Conservation (phyloP, 2,113 vertebrate species). For the Caracal caracal region DNA sequence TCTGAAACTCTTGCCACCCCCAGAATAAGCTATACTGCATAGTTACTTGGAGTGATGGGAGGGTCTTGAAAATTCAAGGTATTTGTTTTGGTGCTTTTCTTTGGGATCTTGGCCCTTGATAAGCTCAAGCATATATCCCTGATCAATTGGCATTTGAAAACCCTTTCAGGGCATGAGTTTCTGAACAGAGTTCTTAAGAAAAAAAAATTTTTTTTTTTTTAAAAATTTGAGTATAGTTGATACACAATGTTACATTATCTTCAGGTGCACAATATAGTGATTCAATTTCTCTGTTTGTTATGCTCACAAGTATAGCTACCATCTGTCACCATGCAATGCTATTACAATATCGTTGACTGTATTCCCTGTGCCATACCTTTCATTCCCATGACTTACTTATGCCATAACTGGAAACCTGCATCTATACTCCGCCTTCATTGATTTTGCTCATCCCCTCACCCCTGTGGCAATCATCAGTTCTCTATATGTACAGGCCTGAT, state of each 20-base stretch:
- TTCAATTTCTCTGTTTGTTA: background rate
- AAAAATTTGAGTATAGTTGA: background rate
- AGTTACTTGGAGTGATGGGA: background rate
- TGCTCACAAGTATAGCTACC: no score
- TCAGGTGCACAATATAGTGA: background rate
- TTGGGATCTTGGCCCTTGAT: background rate
- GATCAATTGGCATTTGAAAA: background rate
- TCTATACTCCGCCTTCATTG: background rate
- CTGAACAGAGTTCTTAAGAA: background rate
- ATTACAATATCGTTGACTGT: background rate
- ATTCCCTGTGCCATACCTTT: background rate
- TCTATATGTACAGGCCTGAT: background rate
- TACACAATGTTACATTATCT: background rate
- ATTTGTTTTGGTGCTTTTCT: background rate
- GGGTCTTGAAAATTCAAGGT: background rate
- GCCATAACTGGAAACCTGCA: background rate
- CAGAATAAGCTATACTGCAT: background rate
- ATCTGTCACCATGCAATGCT: background rate
- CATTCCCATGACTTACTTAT: background rate
- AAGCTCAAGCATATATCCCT: background rate
- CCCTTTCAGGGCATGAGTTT: background rate
- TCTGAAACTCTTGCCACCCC: background rate
- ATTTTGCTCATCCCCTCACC: background rate
- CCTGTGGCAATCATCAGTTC: background rate
- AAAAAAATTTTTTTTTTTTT: background rate